phyloP scores from a whole-genome alignment of 23 tunicate genomes.

The Halocynthia aurantium region DNA sequence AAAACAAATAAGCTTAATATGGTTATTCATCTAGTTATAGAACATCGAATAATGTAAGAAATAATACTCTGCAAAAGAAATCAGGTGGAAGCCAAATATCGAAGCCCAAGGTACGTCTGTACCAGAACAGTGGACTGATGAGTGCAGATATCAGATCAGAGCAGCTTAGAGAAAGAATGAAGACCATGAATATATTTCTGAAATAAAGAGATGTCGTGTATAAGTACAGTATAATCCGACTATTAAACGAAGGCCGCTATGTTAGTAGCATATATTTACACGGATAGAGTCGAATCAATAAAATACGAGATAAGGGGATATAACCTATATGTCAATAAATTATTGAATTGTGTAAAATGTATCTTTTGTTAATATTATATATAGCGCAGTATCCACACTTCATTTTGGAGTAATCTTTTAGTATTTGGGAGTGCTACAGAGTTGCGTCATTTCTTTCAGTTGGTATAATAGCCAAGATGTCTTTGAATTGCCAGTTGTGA shows the following conservation, averaged over 20 bases:
- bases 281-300: too few species aligned
- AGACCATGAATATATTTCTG: slow-evolving; percentile 16
- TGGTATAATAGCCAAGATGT: too few species aligned
- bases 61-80: slow-evolving; percentile 34
- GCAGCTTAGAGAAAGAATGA: slow-evolving; percentile 24
- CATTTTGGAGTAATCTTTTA: too few species aligned
- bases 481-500: too few species aligned
- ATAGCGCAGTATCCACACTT: too few species aligned
- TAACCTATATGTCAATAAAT: too few species aligned
- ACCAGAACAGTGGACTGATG: slow-evolving; percentile 26
- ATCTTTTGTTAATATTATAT: too few species aligned
- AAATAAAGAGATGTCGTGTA: neutral
- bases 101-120: slow-evolving; percentile 44
- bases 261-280: too few species aligned
- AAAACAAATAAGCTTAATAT: neutral
- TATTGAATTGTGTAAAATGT: too few species aligned
- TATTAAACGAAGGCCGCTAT: neutral
- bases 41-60: neutral
- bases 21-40: neutral
- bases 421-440: too few species aligned
- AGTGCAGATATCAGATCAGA: slow-evolving; percentile 41
- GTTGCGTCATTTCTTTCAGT: too few species aligned
- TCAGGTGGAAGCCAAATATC: slow-evolving; percentile 32
- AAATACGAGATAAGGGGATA: too few species aligned
- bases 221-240: neutral